phyloP scores from a whole-genome alignment of 2,113 vertebrate genomes.

The Thermophis baileyi region DNA sequence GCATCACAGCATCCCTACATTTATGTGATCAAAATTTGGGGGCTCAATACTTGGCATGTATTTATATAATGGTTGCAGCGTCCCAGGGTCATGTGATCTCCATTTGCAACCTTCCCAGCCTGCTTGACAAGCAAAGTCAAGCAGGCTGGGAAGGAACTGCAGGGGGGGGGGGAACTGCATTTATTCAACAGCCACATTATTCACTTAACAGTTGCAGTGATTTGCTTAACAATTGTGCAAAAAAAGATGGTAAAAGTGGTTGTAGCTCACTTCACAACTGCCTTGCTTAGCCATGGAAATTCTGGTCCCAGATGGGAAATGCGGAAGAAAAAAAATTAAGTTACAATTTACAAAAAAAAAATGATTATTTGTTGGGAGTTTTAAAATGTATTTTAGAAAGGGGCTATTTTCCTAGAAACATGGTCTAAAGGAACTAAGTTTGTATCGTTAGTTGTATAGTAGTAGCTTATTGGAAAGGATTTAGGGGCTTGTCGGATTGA shows the following conservation, averaged over 20 bases:
- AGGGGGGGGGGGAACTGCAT: too few species aligned
- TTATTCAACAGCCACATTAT: not conserved
- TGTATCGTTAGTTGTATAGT: not conserved
- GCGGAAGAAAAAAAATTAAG: not conserved
- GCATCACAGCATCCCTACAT: not conserved
- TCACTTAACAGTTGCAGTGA: not conserved
- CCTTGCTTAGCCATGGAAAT: not conserved
- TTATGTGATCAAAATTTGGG: not conserved
- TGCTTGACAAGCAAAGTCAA: too few species aligned
- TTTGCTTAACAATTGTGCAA: not conserved
- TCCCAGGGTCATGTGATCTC: too few species aligned
- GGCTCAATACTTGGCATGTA: not conserved
- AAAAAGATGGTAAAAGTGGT: not conserved
- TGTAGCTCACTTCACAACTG: not conserved
- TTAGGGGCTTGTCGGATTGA: not conserved
- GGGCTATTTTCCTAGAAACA: not conserved
- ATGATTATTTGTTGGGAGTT: not conserved
- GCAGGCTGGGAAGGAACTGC: too few species aligned
- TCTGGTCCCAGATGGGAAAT: not conserved
- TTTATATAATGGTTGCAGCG: not conserved
- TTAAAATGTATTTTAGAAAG: not conserved
- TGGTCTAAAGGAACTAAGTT: not conserved
- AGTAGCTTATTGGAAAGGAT: not conserved
- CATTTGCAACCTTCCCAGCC: too few species aligned
- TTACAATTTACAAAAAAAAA: not conserved